A percentile compares a stretch with the other conserved stretches of the same genome.
phyloP scores from a whole-genome alignment of 2,797 vertebrate genomes.

The Acanthurus leucopareius region DNA sequence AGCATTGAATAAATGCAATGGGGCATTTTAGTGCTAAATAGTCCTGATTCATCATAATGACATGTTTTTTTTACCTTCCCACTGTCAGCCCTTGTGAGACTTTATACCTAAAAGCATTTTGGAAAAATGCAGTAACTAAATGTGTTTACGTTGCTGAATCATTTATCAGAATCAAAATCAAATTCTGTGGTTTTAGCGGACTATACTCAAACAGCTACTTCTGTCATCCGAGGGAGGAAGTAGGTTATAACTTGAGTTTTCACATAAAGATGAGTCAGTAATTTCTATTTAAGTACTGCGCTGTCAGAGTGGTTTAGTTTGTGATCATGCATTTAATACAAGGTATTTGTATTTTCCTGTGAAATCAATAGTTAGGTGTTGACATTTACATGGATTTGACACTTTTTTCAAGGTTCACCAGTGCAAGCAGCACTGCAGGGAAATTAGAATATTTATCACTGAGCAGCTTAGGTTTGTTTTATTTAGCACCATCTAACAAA shows the following conservation, averaged over 20 bases:
- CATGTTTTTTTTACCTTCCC: background rate
- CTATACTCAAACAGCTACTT: background rate
- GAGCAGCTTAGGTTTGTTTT: slow-evolving; percentile 5
- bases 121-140: background rate
- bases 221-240: slow-evolving; percentile 13
- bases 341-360: background rate
- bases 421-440: background rate
- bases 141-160: background rate
- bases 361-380: background rate
- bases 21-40: background rate
- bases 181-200: background rate
- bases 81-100: background rate
- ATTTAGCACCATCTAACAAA: slow-evolving; percentile 8
- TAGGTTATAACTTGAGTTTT: slow-evolving; percentile 9
- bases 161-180: background rate
- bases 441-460: background rate
- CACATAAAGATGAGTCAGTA: slow-evolving; percentile 23
- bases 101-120: background rate
- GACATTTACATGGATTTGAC: background rate
- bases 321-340: background rate
- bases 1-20: background rate
- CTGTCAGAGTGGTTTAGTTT: slow-evolving; percentile 6
- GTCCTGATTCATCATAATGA: background rate
- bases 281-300: slow-evolving; percentile 11
- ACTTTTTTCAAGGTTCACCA: background rate